Evolutionary conservation across 1,140 invertebrate species (phyloP), one percentile per base, ranked within the genome.

Genomic region (Drosophila punjabiensis): DNA sequence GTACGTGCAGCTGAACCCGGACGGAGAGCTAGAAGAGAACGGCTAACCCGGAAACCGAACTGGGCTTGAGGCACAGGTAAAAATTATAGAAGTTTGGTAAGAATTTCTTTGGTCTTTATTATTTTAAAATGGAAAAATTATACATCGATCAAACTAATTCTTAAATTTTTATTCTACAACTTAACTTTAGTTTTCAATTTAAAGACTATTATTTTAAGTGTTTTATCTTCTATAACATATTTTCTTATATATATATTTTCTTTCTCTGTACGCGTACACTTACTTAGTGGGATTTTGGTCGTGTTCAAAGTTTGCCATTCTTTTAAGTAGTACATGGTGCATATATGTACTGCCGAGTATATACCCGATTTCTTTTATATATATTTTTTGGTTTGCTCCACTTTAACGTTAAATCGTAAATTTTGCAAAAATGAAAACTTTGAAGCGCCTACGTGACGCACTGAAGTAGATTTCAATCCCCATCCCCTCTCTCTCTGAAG

Each of bases 371-470:
- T 32, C 58, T 37, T 56, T 39, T 61, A 35, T 64, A 65, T 60
- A 45, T 18, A 11, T 53, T 41, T 59, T 64, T 70, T 79, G 30
- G 75, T 85, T 79, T 89, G 85, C 73, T 82, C 78, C 64, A 85
- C 85, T 92, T 86, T 76, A 64, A 89, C 82, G 84, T 90, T 92
- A 90, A 92, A 92, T 92, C 90, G 90, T 92, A 92, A 87, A 90
- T 90, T 92, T 92, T 81, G 71, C 85, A 83, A 88, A 88, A 88
- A 88, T 67, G 69, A 84, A 91, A 92, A 89, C 83, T 91, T 92
- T 92, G 85, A 90, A 90, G 81, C 90, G 90, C 90, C 90, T 92
- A 92, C 90, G 90, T 92, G 90, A 92, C 90, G 90, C 82, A 92
- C 81, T 80, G 89, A 75, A 86, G 86, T 74, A 86, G 79, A 89